phyloP scores from a whole-genome alignment of 2,113 vertebrate genomes.

The Pyrgilauda ruficollis region DNA sequence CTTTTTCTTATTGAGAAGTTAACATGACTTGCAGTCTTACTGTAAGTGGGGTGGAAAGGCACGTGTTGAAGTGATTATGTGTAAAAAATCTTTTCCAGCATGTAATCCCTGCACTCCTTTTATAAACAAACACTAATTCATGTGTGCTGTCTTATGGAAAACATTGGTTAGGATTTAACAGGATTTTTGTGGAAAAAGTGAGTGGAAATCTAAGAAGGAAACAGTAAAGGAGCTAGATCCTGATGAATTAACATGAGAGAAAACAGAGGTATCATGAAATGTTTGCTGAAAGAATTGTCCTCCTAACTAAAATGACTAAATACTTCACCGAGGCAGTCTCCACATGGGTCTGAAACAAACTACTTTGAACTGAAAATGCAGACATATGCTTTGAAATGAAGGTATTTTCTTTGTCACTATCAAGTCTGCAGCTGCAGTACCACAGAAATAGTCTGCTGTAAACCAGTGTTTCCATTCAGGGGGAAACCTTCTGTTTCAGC shows the following conservation, averaged over 20 bases:
- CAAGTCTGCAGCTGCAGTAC: not conserved
- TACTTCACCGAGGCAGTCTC: not conserved
- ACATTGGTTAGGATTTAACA: not conserved
- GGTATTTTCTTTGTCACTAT: not conserved
- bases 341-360: not conserved
- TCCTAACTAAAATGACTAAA: not conserved
- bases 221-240: not conserved
- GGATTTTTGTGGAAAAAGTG: not conserved
- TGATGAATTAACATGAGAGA: not conserved
- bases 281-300: not conserved
- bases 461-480: not conserved
- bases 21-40: not conserved
- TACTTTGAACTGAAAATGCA: not conserved
- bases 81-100: conserved; percentile 5
- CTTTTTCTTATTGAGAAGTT: not conserved
- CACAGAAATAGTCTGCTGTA: not conserved
- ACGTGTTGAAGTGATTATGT: conserved; percentile 21
- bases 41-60: not conserved
- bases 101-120: not conserved
- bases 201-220: conserved; percentile 3
- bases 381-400: not conserved
- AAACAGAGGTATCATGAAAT: not conserved
- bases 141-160: not conserved
- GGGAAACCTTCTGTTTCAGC: not conserved
- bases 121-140: not conserved